Conservation (phyloP, 2,888 invertebrate species). For the Harpagoxenus sublaevis region DNA sequence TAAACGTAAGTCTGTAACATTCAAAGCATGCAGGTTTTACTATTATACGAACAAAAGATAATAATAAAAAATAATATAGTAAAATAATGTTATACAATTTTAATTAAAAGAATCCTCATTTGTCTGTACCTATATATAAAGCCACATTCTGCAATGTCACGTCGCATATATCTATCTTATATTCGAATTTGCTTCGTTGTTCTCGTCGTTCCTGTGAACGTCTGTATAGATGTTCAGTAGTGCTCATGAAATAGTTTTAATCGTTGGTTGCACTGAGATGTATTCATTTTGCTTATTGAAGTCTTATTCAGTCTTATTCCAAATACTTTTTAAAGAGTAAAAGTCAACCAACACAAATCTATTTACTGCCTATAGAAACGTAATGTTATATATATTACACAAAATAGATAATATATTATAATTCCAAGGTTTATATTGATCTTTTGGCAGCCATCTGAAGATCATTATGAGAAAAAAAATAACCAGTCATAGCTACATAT, state of each 20-base stretch:
- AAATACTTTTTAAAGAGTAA: slow-evolving; percentile 12
- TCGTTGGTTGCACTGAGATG: neutral
- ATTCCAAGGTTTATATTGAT: neutral
- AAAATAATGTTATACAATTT: neutral
- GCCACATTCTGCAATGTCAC: too few relatives aligned
- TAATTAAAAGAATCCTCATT: neutral
- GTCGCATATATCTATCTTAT: too few relatives aligned
- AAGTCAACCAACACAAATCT: slow-evolving; percentile 19
- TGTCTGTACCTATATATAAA: neutral
- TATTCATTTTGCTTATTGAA: slow-evolving; percentile 14
- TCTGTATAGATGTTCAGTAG: neutral
- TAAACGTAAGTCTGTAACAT: too few relatives aligned
- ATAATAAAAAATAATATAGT: neutral
- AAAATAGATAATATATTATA: slow-evolving; percentile 22
- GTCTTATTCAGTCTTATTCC: neutral
- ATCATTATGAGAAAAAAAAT: too few relatives aligned
- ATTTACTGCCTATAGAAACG: slow-evolving; percentile 42
- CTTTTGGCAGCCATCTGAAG: too few relatives aligned
- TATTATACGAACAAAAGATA: neutral
- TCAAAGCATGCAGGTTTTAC: too few relatives aligned
- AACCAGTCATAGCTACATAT: too few relatives aligned
- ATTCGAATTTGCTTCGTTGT: too few relatives aligned
- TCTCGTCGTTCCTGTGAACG: too few relatives aligned
- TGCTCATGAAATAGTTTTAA: neutral
- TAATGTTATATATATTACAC: neutral